These are phyloP conservation scores for Lateolabrax maculatus DNA, from an alignment of 2,797 vertebrate species.

Conservation along the genomic window DNA sequence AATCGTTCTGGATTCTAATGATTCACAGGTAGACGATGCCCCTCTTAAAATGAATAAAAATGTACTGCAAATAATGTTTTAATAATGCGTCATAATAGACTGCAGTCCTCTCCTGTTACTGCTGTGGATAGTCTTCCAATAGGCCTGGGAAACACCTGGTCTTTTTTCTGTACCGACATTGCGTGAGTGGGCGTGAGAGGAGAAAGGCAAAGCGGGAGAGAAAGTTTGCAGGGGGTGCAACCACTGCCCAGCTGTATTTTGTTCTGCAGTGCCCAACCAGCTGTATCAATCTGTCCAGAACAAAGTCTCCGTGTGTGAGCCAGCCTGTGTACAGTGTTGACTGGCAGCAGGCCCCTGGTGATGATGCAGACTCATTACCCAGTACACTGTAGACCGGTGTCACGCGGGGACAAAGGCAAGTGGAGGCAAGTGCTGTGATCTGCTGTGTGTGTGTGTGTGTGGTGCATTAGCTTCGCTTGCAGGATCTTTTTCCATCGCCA, in stretches of 20 bases:
- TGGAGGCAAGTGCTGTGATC: constrained; percentile 68
- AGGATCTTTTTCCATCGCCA: constrained; percentile 27
- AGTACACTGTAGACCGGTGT: constrained; percentile 48
- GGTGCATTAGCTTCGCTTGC: constrained; percentile 17
- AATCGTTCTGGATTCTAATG: neutral
- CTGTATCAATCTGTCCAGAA: constrained; percentile 69
- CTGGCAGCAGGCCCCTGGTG: constrained; percentile 63
- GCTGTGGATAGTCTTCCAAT: constrained; percentile 45
- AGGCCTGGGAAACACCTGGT: constrained; percentile 65
- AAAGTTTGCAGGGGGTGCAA: constrained; percentile 41
- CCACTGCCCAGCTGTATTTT: constrained; percentile 66
- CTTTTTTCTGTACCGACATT: constrained; percentile 42
- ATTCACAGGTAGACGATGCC: neutral
- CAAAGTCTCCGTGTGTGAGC: constrained; percentile 61
- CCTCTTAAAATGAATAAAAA: neutral
- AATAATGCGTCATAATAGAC: constrained; percentile 14
- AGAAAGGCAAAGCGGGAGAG: constrained; percentile 13
- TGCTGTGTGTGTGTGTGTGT: constrained; percentile 9
- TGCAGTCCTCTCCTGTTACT: constrained; percentile 31
- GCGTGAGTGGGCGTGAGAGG: constrained; percentile 22
- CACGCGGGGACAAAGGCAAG: constrained; percentile 72
- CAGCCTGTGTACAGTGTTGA: constrained; percentile 49
- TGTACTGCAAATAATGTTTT: constrained; percentile 13
- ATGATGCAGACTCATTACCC: constrained; percentile 61
- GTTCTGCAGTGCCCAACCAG: constrained; percentile 62